phyloP scores from a whole-genome alignment of 2,113 vertebrate species.

The Oreochromis tanganicae region DNA sequence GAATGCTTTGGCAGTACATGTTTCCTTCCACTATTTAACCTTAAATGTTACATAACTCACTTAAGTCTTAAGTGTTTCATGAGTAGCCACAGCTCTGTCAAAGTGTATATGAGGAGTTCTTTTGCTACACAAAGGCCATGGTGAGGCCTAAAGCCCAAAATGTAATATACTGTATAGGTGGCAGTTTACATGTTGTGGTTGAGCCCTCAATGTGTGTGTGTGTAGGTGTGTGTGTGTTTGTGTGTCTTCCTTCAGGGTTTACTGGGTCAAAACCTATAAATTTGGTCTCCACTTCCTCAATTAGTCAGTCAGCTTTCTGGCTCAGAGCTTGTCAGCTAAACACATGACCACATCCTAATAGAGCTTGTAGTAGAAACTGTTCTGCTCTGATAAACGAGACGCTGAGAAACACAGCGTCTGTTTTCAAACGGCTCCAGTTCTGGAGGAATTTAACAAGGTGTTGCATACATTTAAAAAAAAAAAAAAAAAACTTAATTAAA shows the following conservation, averaged over 20 bases:
- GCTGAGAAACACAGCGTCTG: slow-evolving; percentile 47
- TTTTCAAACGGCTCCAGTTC: slow-evolving; percentile 46
- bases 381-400: slow-evolving; percentile 61
- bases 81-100: background rate
- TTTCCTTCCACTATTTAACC: slow-evolving; percentile 47
- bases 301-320: slow-evolving; percentile 15
- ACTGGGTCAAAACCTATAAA: slow-evolving; percentile 23
- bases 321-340: slow-evolving; percentile 23
- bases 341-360: slow-evolving; percentile 42
- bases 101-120: background rate
- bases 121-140: background rate
- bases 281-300: slow-evolving; percentile 6
- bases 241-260: background rate
- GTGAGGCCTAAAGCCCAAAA: background rate
- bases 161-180: slow-evolving; percentile 4
- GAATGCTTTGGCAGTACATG: slow-evolving; percentile 9
- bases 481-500: background rate
- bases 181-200: background rate
- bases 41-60: slow-evolving; percentile 29
- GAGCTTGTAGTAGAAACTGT: slow-evolving; percentile 15
- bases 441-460: slow-evolving; percentile 64
- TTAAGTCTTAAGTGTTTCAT: background rate
- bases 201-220: background rate
- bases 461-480: slow-evolving; percentile 36
- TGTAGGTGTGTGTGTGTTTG: background rate